Evolutionary conservation across 2,797 vertebrate genomes (phyloP), one percentile per base, ranked within the genome.

Genomic region (Lophius americanus): DNA sequence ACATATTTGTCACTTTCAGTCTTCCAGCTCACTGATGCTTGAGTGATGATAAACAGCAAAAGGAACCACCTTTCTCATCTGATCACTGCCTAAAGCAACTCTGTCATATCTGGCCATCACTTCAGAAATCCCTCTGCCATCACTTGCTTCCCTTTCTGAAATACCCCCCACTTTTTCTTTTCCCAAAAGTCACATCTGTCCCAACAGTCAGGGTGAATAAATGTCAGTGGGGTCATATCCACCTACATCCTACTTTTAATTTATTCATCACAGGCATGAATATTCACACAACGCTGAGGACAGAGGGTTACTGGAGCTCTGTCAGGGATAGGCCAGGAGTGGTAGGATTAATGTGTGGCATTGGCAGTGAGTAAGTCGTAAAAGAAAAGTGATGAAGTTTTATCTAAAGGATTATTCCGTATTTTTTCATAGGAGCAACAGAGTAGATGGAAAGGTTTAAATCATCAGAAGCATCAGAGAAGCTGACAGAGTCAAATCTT

Each of bases 261-360:
- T 90, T 79, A 89, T 86, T 85, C 89, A 91, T 90, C 82, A 83
- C 66, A 73, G 51, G 50, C 76, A 91, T 91, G 65, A 92, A 90
- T 86, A 92, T 92, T 93, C 78, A 90, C 62, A 56, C 39, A 46
- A 33, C 51, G 54, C 78, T 70, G 64, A 80, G 36, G 55, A 70
- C 1, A 14, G 59, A 66, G 10, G 35, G 37, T 48, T 60, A 50
- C 50, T 4, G 1, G 53, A 71, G 57, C 68, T 59, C 47, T 51
- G 57, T 33, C 42, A 53, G 53, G 12, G 12, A 14, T 52, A 52
- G 66, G 59, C 78, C 60, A 74, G 42, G 46, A 65, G 61, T 47
- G 61, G 66, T 65, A 48, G 65, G 51, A 60, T 57, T 38, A 14
- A 54, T 46, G 14, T 62, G n/a, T 13, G 8, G 23, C 7, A 8